A percentile compares a stretch with the other conserved stretches of the same genome.
These are phyloP conservation scores for Taurulus bubalis DNA, from an alignment of 2,113 vertebrate genomes.

Conservation along the genomic window DNA sequence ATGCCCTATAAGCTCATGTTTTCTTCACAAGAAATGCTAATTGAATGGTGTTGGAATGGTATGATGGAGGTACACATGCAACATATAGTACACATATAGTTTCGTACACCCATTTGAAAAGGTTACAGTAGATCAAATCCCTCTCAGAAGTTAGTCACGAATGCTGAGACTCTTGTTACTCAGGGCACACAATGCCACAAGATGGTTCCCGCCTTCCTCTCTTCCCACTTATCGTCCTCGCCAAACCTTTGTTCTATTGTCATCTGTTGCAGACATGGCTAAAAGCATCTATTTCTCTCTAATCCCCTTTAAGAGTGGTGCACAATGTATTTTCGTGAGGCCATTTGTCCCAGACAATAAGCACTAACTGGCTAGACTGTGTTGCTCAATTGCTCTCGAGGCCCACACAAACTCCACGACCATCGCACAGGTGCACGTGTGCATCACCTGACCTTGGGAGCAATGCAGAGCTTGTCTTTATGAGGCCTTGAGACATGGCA, in stretches of 20 bases:
- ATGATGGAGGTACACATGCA: not conserved
- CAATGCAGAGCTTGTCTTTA: conserved; percentile 78
- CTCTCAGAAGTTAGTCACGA: not conserved
- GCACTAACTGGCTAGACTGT: conserved; percentile 38
- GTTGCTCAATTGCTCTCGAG: conserved; percentile 42
- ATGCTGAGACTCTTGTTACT: not conserved
- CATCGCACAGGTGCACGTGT: conserved; percentile 76
- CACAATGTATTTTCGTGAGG: conserved; percentile 67
- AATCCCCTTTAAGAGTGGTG: conserved; percentile 65
- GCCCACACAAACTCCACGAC: conserved; percentile 41
- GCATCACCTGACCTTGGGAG: conserved; percentile 80
- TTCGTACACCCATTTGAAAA: not conserved
- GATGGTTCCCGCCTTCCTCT: conserved; percentile 1
- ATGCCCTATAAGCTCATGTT: not conserved
- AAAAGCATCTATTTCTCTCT: conserved; percentile 55
- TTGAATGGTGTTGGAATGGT: not conserved
- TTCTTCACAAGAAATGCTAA: not conserved
- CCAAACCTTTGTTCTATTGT: conserved; percentile 25
- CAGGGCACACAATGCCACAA: conserved; percentile 7
- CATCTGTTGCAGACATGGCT: conserved; percentile 50
- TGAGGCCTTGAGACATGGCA: conserved; percentile 80
- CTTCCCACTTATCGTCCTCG: not conserved
- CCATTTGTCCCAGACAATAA: conserved; percentile 62
- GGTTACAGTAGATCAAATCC: not conserved
- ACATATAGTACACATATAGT: not conserved